Evolutionary conservation across 2,888 invertebrate species (phyloP), one percentile per base, ranked within the genome.

Genomic region (Cephus rjabovi): DNA sequence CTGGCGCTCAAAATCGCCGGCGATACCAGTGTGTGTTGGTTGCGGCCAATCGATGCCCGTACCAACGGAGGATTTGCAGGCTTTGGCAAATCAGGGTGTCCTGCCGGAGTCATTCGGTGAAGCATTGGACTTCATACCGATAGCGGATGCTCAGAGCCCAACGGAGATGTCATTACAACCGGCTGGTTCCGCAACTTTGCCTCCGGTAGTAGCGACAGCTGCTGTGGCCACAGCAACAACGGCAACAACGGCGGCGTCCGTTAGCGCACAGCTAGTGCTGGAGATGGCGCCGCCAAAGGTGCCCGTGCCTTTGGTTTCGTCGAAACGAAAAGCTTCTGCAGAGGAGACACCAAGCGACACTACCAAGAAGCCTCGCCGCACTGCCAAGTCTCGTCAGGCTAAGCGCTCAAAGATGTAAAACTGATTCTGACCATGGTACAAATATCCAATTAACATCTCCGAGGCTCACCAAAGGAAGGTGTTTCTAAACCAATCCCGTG

Each of bases 1-100:
- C 92, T 97, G 97, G 97, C 95, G 97, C 79, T 97, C 97, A 71
- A 97, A 97, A 86, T 96, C 97, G 81, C 96, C 97, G 15, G 96
- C 97, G 82, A 94, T 94, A 85, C 94, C 95, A 81, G 94, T 95
- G 78, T 97, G 97, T 88, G 95, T 94, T 68, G 94, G 95, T 84
- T 97, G 96, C 89, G 96, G 96, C 78, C 94, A 93, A 79, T 93
- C 93, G 78, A 93, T 94, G 83, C 92, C 93, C 11, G 91, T 94
- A 76, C 93, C 93, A 0, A 91, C 92, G 4, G 95, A 95, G 84
- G 95, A 95, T 86, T 89, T 94, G 73, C 94, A 94, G 85, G 93
- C 93, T 34, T 87, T 94, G 77, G 92, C 94, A n/a, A 94, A 94
- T 91, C 94, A 94, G 85, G 94, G 93, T 76, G 92, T 93, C 11